Conservation (phyloP, 1,140 invertebrate species). For the Cylas formicarius region DNA sequence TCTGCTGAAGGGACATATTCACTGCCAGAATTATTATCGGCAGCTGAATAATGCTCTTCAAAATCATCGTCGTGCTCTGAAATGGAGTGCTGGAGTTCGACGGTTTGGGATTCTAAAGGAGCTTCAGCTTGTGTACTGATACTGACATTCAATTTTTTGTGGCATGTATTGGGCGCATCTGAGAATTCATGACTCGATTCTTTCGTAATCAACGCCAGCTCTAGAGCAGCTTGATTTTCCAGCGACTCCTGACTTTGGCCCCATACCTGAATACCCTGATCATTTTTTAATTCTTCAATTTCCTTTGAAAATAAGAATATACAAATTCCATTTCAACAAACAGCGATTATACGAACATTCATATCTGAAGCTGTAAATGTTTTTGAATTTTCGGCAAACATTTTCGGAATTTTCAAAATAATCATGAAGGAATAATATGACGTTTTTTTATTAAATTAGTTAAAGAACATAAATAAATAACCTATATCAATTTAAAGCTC, state of each 20-base stretch:
- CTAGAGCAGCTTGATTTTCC: constrained; percentile 37
- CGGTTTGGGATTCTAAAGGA: neutral
- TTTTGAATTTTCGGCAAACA: too few relatives aligned
- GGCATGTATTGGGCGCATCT: constrained; percentile 39
- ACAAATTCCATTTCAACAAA: too few relatives aligned
- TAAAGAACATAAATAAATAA: too few relatives aligned
- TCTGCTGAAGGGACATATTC: constrained; percentile 54
- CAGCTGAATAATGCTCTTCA: neutral
- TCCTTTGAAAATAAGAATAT: too few relatives aligned
- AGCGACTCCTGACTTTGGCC: constrained; percentile 32
- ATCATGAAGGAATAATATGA: too few relatives aligned
- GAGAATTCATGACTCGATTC: neutral
- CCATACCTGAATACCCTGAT: constrained; percentile 36
- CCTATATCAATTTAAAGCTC: too few relatives aligned
- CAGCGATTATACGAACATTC: too few relatives aligned
- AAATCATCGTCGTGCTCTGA: neutral
- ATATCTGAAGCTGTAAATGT: too few relatives aligned
- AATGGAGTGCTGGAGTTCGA: neutral
- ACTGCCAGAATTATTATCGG: constrained; percentile 41
- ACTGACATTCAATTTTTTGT: constrained; percentile 37
- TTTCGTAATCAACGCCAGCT: constrained; percentile 25
- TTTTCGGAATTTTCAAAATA: too few relatives aligned
- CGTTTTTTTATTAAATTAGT: too few relatives aligned
- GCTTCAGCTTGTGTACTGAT: constrained; percentile 25
- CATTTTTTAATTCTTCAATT: too few relatives aligned